A percentile compares a stretch with the other conserved stretches of the same genome.
Conservation (phyloP, 2,888 invertebrate species). For the Oasisia sp. region DNA sequence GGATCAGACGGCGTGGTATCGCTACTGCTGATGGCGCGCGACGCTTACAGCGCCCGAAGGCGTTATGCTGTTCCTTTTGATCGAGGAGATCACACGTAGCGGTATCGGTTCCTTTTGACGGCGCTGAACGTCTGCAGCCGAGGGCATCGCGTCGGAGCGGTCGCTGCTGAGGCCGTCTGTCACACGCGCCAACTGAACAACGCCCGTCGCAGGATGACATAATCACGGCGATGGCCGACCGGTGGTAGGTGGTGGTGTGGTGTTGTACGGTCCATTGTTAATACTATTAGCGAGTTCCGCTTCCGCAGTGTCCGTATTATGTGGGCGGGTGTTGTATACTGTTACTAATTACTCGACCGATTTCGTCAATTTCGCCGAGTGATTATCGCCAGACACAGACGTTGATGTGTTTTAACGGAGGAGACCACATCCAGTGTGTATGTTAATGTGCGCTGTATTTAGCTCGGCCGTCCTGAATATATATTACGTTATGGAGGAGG, state of each 20-base stretch:
- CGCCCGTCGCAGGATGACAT: background rate
- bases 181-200: background rate
- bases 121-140: background rate
- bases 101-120: background rate
- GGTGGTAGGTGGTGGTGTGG: background rate
- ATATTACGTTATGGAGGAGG: too few species aligned
- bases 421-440: too few species aligned
- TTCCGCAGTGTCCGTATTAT: background rate
- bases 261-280: background rate
- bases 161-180: background rate
- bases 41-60: background rate
- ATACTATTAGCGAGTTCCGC: background rate
- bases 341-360: too few species aligned
- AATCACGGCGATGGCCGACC: background rate
- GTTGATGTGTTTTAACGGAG: too few species aligned
- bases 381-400: too few species aligned
- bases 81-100: background rate
- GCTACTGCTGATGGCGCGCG: too few species aligned
- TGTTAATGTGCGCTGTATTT: too few species aligned
- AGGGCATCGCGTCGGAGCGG: background rate
- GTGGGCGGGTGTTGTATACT: too few species aligned
- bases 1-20: too few species aligned
- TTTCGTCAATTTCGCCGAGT: too few species aligned
- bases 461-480: too few species aligned
- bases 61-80: background rate